phyloP scores from a whole-genome alignment of 2,888 invertebrate genomes.

The Xestia sexstrigata region DNA sequence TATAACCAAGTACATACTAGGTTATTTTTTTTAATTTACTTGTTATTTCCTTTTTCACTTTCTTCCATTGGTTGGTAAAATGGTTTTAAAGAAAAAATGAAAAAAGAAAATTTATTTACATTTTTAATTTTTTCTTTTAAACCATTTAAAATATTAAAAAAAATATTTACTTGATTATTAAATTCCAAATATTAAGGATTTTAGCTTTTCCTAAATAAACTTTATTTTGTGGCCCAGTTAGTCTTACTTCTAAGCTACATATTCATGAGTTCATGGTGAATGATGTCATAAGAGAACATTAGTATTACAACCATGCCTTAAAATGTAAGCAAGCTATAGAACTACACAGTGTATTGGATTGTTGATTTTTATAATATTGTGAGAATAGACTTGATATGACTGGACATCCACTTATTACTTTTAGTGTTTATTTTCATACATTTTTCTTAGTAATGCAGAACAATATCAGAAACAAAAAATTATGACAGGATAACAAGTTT shows the following conservation, averaged over 20 bases:
- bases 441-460: conserved; percentile 5
- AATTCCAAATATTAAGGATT: neutral
- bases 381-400: neutral
- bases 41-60: too few species aligned
- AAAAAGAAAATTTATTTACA: too few species aligned
- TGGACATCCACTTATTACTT: neutral
- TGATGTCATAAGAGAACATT: conserved; percentile 13
- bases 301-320: neutral
- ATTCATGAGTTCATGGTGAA: conserved; percentile 7
- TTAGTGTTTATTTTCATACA: neutral
- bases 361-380: neutral
- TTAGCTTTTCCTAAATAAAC: neutral
- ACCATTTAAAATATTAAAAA: too few species aligned
- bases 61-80: too few species aligned
- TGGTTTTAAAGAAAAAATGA: too few species aligned
- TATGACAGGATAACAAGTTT: conserved; percentile 9
- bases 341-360: neutral
- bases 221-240: neutral
- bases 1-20: too few species aligned
- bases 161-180: neutral
- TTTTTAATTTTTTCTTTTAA: too few species aligned
- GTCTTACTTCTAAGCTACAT: conserved; percentile 1
- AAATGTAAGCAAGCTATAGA: neutral
- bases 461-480: conserved; percentile 13
- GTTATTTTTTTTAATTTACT: too few species aligned